phyloP scores from a whole-genome alignment of 1,140 invertebrate species.

The Solen grandis region DNA sequence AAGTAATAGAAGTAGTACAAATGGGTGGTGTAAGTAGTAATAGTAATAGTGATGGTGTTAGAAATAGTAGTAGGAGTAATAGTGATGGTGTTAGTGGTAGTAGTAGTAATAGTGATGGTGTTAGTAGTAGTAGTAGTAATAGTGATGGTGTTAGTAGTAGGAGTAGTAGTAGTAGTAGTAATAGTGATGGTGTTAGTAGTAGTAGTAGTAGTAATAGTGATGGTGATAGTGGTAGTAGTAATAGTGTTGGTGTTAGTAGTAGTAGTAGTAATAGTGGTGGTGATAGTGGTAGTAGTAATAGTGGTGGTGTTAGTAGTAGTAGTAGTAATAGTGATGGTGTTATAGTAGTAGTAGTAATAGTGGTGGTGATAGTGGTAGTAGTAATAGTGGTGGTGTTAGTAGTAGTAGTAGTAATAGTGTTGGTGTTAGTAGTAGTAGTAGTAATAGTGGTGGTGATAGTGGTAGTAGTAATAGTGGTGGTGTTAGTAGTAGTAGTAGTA shows the following conservation, averaged over 20 bases:
- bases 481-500: background rate
- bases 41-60: slow-evolving; percentile 1
- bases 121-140: slow-evolving; percentile 12
- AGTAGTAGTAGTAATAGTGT: slow-evolving; percentile 18
- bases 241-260: background rate
- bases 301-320: background rate
- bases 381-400: background rate
- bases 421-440: background rate
- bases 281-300: background rate
- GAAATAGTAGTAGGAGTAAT: slow-evolving; percentile 17
- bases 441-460: background rate
- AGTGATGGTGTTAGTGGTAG: background rate
- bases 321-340: background rate
- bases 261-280: background rate
- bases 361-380: slow-evolving; percentile 3
- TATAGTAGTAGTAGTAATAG: slow-evolving; percentile 16
- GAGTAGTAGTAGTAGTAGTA: slow-evolving; percentile 17
- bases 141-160: background rate
- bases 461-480: background rate
- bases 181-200: background rate
- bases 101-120: slow-evolving; percentile 12
- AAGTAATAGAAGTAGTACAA: slow-evolving; percentile 13
- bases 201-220: background rate
- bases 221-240: background rate
- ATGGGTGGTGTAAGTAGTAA: slow-evolving; percentile 12